Conservation (phyloP, 2,797 vertebrate species). For the Ptychadena robeensis region DNA sequence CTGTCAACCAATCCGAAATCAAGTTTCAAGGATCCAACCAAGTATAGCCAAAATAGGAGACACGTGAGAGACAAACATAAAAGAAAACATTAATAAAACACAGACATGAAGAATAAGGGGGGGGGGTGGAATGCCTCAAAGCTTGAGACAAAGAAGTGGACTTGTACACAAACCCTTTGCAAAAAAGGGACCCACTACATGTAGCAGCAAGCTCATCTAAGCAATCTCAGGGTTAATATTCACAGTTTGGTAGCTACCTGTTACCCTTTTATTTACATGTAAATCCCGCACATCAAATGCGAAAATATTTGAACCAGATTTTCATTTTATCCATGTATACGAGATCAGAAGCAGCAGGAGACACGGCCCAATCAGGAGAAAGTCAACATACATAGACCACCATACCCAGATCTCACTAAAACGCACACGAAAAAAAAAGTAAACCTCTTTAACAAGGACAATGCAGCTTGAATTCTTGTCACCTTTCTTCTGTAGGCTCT, state of each 20-base stretch:
- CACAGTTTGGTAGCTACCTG: constrained; percentile 51
- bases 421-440: neutral
- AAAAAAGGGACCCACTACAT: constrained; percentile 11
- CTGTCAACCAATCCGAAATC: constrained; percentile 25
- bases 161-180: constrained; percentile 30
- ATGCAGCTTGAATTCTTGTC: constrained; percentile 40
- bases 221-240: constrained; percentile 51
- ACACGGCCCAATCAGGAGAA: constrained; percentile 4
- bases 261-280: constrained; percentile 52
- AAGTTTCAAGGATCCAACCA: constrained; percentile 26
- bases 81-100: constrained; percentile 35
- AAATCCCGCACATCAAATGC: constrained; percentile 37
- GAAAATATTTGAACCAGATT: constrained; percentile 15
- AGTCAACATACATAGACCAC: constrained; percentile 14
- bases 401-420: constrained; percentile 1
- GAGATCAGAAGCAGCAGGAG: constrained; percentile 26
- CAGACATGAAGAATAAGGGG: constrained; percentile 2
- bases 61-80: constrained; percentile 27
- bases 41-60: neutral
- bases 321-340: constrained; percentile 13
- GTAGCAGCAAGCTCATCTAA: constrained; percentile 13
- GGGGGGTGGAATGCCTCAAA: neutral
- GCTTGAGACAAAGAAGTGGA: constrained; percentile 34
- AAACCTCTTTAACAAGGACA: neutral
- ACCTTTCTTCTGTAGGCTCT: constrained; percentile 24